Percentiles rank a stretch among this genome's conserved stretches.
These are phyloP conservation scores for Oligia fasciuncula DNA, from an alignment of 2,888 invertebrate species.

Conservation along the genomic window DNA sequence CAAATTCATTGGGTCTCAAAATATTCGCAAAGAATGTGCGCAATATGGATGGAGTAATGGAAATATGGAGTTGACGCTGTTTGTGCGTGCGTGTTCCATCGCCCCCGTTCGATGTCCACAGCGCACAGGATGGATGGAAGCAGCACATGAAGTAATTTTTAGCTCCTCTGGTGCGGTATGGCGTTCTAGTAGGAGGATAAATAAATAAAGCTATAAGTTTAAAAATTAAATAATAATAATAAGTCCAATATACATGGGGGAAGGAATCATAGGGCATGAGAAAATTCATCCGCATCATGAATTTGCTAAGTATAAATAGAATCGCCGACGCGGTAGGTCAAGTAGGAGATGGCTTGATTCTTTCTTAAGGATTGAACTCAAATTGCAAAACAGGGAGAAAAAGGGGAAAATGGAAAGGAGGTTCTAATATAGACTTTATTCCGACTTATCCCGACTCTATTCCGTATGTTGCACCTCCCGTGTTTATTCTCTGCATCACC, in stretches of 20 bases:
- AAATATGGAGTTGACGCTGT: too few species aligned
- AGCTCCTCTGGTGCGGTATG: too few species aligned
- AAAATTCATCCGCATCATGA: background rate
- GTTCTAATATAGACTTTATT: background rate
- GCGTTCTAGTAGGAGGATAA: too few species aligned
- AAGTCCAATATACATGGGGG: background rate
- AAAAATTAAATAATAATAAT: background rate
- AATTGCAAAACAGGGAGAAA: background rate
- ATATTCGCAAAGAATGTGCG: too few species aligned
- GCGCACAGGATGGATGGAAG: too few species aligned
- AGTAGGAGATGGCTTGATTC: background rate
- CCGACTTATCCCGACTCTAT: background rate
- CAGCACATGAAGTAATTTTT: too few species aligned
- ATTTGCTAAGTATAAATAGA: background rate
- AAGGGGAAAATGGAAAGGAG: background rate
- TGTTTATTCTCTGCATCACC: background rate
- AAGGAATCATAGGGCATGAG: background rate
- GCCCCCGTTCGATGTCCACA: too few species aligned
- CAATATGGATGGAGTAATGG: too few species aligned
- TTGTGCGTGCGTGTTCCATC: too few species aligned
- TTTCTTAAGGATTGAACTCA: background rate
- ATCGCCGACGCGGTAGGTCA: too few species aligned
- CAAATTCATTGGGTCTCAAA: too few species aligned
- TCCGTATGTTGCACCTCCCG: background rate
- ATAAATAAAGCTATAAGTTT: too few species aligned